Percentiles rank a stretch among this genome's conserved stretches.
Evolutionary conservation across 2,113 vertebrate species (phyloP).

Genomic region (Aspiorhynchus laticeps): DNA sequence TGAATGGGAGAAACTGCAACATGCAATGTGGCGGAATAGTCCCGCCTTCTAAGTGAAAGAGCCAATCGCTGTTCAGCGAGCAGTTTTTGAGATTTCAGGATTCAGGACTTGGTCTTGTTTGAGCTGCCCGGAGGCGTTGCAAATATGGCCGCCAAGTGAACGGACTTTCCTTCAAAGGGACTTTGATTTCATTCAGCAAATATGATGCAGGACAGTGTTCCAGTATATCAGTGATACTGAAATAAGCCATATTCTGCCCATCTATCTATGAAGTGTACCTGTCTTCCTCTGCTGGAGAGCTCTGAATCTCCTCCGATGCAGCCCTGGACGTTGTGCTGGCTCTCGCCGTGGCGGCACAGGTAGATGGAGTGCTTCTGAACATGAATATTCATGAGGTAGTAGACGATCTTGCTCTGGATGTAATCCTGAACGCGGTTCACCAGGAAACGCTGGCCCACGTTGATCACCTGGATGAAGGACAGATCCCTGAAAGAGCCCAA

Average conservation of each 20-base stretch:
- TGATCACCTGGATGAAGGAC: slow-evolving; percentile 98
- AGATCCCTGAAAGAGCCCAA: slow-evolving; percentile 76
- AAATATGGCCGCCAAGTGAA: no score
- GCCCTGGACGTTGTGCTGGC: slow-evolving; percentile 83
- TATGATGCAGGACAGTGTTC: background rate
- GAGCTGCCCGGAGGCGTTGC: no score
- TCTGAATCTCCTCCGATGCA: slow-evolving; percentile 92
- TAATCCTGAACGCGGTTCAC: slow-evolving; percentile 96
- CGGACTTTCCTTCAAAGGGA: no score
- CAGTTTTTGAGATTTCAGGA: no score
- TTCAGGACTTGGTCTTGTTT: no score
- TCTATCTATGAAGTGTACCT: slow-evolving; percentile 72
- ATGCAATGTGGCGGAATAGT: no score
- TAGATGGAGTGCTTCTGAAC: slow-evolving; percentile 96
- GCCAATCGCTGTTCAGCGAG: no score
- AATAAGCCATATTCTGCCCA: background rate
- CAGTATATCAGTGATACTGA: background rate
- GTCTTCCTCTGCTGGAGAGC: slow-evolving; percentile 83
- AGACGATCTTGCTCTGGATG: slow-evolving; percentile 98
- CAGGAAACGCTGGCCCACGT: slow-evolving; percentile 91
- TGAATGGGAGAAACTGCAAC: no score
- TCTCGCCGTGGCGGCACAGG: slow-evolving; percentile 95
- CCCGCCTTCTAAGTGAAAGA: no score
- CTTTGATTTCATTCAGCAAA: no score
- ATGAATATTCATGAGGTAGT: slow-evolving; percentile 99